Conservation (phyloP, 2,113 vertebrate genomes). For the Riparia riparia region DNA sequence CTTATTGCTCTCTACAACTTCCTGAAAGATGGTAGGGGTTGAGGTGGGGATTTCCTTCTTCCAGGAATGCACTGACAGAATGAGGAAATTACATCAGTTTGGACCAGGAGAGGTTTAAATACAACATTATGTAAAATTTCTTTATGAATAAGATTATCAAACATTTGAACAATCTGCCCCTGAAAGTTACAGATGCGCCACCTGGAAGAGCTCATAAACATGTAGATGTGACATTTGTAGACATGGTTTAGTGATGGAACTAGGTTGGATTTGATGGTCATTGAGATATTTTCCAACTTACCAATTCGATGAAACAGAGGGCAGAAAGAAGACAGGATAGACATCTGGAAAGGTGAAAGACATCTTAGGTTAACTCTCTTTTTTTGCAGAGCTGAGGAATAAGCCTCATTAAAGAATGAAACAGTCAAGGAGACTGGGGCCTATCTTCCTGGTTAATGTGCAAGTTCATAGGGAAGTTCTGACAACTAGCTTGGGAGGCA, state of each 20-base stretch:
- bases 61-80: background rate
- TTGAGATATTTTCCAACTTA: background rate
- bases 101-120: background rate
- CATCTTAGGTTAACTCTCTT: background rate
- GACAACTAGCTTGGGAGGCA: background rate
- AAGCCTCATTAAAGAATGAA: background rate
- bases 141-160: background rate
- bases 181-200: background rate
- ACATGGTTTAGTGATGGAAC: background rate
- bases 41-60: background rate
- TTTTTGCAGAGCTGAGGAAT: background rate
- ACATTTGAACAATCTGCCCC: background rate
- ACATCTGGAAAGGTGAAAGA: background rate
- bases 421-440: background rate
- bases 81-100: background rate
- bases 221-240: background rate
- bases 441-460: background rate
- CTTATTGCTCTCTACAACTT: accelerated
- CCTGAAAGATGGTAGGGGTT: background rate
- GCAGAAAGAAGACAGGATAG: background rate
- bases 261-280: background rate
- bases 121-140: background rate
- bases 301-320: background rate
- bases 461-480: accelerated
- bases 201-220: background rate